phyloP scores from a whole-genome alignment of 2,888 invertebrate genomes.

The Aleiodes alternator region DNA sequence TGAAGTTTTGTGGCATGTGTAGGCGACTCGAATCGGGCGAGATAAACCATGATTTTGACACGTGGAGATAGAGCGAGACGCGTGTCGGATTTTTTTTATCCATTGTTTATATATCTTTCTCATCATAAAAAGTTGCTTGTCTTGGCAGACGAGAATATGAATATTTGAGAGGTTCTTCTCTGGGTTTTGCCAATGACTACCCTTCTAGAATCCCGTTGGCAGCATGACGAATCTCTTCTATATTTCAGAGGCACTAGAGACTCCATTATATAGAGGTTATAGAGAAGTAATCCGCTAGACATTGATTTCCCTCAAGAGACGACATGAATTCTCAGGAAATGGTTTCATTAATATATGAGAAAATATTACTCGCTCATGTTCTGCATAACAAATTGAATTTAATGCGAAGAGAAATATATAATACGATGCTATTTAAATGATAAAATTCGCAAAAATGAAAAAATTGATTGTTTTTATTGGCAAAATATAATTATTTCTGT shows the following conservation, averaged over 20 bases:
- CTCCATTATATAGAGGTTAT: slow-evolving; percentile 36
- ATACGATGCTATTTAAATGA: neutral
- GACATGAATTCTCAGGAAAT: neutral
- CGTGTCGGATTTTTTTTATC: neutral
- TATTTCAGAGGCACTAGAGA: slow-evolving; percentile 64
- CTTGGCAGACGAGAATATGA: slow-evolving; percentile 13
- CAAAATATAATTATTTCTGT: neutral
- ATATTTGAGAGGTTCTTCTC: slow-evolving; percentile 18
- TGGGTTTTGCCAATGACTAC: slow-evolving; percentile 32
- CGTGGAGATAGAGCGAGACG: slow-evolving; percentile 2
- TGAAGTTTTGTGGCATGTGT: neutral
- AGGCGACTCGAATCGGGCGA: neutral
- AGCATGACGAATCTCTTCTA: slow-evolving; percentile 66
- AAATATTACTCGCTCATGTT: neutral
- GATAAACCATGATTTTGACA: neutral
- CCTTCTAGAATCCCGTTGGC: slow-evolving; percentile 16
- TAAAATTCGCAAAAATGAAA: no score
- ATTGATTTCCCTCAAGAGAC: slow-evolving; percentile 28
- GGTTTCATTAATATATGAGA: neutral
- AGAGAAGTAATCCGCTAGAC: slow-evolving; percentile 16
- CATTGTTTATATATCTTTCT: no score
- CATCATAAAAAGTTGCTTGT: no score
- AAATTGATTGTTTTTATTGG: neutral
- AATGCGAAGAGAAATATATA: neutral
- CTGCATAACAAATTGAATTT: neutral